Base-by-base conservation (phyloP, 2,888 invertebrate genomes). In the Timandra comae region DNA sequence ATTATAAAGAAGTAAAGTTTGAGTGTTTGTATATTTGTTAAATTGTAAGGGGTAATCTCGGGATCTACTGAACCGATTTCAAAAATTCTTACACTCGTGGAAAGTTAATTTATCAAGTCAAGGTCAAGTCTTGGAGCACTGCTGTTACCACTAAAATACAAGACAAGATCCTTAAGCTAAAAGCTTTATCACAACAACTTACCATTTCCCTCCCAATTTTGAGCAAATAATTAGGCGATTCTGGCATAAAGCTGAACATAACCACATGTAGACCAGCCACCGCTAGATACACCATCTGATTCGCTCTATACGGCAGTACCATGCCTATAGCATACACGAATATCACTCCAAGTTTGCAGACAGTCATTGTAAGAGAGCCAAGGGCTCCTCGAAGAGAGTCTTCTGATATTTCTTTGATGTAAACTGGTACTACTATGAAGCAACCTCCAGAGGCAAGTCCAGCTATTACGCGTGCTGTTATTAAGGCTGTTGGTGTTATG, bases 311-410 rank as follows among this genome's bases (percentile, higher is more conserved):
- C 0, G 68, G 62, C 2, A 49, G 33, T 1, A 48, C 28, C 68
- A 74, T 70, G 1, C 76, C 75, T 0, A 73, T 38, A 0, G 63
- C 63, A 26, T 78, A 78, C 12, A 77, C 78, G 29, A 73, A 73
- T 10, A 78, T 74, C 1, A 78, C 77, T 0, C 78, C 78, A 0
- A 78, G 44, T 38, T 78, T 77, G 47, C 75, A 75, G 2, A 76
- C 43, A 3, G 76, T 73, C 77, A 78, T 77, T 1, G 63, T 72
- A 2, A 78, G 43, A 0, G 77, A 71, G 0, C 66, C 71, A 1
- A 78, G 37, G 0, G 75, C 69, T 0, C 77, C 77, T 33, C 77
- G 33, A 40, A 65, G 56, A 1, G 58, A 46, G 44, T 76, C 76
- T 26, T 76, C 62, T 0, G 77, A 63, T 19, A 76, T 75, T 44